These are phyloP conservation scores for Diceros bicornis DNA, from an alignment of 2,797 vertebrate species.

Conservation along the genomic window DNA sequence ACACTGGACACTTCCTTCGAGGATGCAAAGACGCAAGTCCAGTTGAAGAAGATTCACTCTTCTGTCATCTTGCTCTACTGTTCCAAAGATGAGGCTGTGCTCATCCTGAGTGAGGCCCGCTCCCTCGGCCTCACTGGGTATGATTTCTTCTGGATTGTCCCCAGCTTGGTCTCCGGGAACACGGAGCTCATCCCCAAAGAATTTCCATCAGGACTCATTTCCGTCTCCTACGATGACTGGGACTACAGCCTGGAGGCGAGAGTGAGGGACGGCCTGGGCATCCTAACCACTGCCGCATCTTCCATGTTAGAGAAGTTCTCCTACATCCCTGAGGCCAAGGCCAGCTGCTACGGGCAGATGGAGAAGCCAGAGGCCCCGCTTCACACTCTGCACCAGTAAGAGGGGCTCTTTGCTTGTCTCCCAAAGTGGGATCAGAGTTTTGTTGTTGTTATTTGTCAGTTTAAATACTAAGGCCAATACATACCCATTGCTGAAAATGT, in stretches of 20 bases:
- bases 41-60: constrained; percentile 98
- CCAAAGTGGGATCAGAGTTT: background rate
- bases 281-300: constrained; percentile 96
- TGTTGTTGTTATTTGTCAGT: fast-evolving
- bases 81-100: constrained; percentile 96
- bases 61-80: constrained; percentile 97
- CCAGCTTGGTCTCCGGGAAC: constrained; percentile 96
- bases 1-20: constrained; percentile 95
- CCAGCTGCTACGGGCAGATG: constrained; percentile 95
- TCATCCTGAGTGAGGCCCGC: constrained; percentile 97
- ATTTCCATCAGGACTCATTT: constrained; percentile 97
- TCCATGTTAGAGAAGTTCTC: constrained; percentile 97
- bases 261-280: constrained; percentile 96
- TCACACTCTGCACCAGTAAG: constrained; percentile 97
- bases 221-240: constrained; percentile 98
- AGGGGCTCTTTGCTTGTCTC: background rate
- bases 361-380: constrained; percentile 94
- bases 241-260: constrained; percentile 97
- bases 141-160: constrained; percentile 99
- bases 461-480: background rate
- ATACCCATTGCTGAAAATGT: background rate
- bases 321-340: constrained; percentile 96
- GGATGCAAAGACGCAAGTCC: constrained; percentile 95
- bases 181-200: constrained; percentile 95
- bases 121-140: constrained; percentile 97